These are phyloP conservation scores for Pseudomugil tenellus DNA, from an alignment of 2,797 vertebrate genomes.

Conservation along the genomic window DNA sequence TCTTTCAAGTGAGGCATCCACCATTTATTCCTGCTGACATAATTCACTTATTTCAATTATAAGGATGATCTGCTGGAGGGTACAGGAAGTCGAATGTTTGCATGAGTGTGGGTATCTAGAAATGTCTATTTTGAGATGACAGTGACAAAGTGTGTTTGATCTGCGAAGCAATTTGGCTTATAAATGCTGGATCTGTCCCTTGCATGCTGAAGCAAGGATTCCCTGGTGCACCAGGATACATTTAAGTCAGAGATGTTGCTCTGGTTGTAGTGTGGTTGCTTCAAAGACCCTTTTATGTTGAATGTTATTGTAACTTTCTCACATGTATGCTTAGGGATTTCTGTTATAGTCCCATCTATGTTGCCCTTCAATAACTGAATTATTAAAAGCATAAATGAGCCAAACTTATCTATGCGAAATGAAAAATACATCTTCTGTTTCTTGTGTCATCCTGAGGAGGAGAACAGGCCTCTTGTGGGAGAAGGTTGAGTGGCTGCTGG, in stretches of 20 bases:
- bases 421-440: constrained; percentile 50
- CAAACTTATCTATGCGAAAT: no score
- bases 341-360: background rate
- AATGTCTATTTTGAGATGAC: constrained; percentile 27
- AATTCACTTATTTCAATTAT: constrained; percentile 68
- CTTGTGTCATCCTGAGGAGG: constrained; percentile 66
- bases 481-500: constrained; percentile 74
- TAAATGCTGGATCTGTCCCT: constrained; percentile 29
- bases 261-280: constrained; percentile 12
- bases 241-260: background rate
- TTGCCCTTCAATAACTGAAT: constrained; percentile 23
- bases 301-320: constrained; percentile 13
- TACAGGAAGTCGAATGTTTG: constrained; percentile 56
- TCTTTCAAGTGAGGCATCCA: constrained; percentile 43
- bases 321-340: constrained; percentile 13
- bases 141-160: constrained; percentile 13
- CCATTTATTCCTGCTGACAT: constrained; percentile 57
- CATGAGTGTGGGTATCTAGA: constrained; percentile 28
- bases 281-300: constrained; percentile 25
- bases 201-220: constrained; percentile 23
- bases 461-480: constrained; percentile 70
- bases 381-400: constrained; percentile 39
- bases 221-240: constrained; percentile 3
- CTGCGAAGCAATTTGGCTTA: constrained; percentile 6
- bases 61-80: constrained; percentile 31